Percentiles rank a stretch among this genome's conserved stretches.
phyloP scores from a whole-genome alignment of 2,888 invertebrate species.

The Mayetiola destructor region DNA sequence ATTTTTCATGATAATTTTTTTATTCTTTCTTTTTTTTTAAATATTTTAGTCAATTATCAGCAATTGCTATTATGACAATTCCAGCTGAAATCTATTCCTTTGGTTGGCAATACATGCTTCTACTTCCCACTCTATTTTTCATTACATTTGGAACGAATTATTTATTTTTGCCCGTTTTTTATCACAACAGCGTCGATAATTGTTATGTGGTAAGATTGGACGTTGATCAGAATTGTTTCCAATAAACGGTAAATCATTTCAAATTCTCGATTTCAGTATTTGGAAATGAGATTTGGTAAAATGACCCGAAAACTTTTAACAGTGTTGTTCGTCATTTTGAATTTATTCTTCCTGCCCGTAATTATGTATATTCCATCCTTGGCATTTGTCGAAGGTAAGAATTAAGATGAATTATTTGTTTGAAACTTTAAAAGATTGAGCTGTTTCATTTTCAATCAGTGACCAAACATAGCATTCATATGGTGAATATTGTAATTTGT shows the following conservation, averaged over 20 bases:
- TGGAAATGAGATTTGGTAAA: conserved; percentile 30
- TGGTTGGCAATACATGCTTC: conserved; percentile 35
- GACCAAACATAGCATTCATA: conserved; percentile 40
- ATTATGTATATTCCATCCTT: conserved; percentile 30
- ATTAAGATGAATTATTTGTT: background rate
- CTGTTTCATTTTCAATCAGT: conserved; percentile 29
- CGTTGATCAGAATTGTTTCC: background rate
- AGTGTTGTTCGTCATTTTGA: conserved; percentile 25
- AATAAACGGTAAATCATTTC: background rate
- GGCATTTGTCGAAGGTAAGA: conserved; percentile 30
- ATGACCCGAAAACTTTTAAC: conserved; percentile 28
- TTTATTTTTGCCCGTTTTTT: conserved; percentile 38
- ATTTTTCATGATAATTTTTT: too few species aligned
- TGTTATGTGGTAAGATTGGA: conserved; percentile 34
- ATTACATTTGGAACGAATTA: conserved; percentile 28
- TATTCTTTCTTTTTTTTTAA: conserved; percentile 14
- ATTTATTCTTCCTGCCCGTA: conserved; percentile 28
- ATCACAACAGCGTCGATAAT: conserved; percentile 37
- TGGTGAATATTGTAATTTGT: conserved; percentile 39
- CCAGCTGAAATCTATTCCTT: conserved; percentile 40
- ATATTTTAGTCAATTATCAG: conserved; percentile 37
- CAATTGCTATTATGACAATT: conserved; percentile 40
- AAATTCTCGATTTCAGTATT: conserved; percentile 24
- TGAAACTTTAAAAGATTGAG: background rate
- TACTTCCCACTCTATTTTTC: conserved; percentile 32